Conservation (phyloP, 2,113 vertebrate species). For the Pyxicephalus adspersus region DNA sequence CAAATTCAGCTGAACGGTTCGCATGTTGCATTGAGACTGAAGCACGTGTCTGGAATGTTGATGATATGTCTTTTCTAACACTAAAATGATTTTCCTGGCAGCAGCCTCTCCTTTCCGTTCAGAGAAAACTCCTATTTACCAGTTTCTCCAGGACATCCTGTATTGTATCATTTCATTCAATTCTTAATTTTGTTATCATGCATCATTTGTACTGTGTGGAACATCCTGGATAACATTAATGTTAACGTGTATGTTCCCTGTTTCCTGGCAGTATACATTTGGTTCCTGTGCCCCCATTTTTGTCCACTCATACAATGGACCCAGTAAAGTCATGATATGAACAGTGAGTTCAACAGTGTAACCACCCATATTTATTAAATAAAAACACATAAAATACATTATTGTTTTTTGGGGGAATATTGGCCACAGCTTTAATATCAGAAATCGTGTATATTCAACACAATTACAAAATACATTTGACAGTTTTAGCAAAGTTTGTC, state of each 20-base stretch:
- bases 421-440: too few species aligned
- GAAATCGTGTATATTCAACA: too few species aligned
- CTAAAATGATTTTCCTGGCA: slow-evolving; percentile 21
- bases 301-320: slow-evolving; percentile 1
- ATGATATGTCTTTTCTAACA: slow-evolving; percentile 1
- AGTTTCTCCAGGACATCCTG: not conserved
- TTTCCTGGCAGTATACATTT: slow-evolving; percentile 30
- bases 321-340: not conserved
- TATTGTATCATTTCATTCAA: not conserved
- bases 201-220: not conserved
- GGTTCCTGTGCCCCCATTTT: not conserved
- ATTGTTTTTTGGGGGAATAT: too few species aligned
- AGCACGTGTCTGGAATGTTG: not conserved
- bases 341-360: too few species aligned
- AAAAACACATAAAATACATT: too few species aligned
- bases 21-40: not conserved
- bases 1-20: not conserved
- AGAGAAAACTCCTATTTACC: not conserved
- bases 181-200: slow-evolving; percentile 5
- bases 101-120: not conserved
- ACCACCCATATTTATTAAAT: too few species aligned
- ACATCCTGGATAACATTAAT: slow-evolving; percentile 4
- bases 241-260: slow-evolving; percentile 10
- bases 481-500: too few species aligned
- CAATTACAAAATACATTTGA: too few species aligned